Percentiles rank a stretch among this genome's conserved stretches.
Evolutionary conservation across 1,140 invertebrate species (phyloP).

Genomic region (Eurytemora carolleeae): DNA sequence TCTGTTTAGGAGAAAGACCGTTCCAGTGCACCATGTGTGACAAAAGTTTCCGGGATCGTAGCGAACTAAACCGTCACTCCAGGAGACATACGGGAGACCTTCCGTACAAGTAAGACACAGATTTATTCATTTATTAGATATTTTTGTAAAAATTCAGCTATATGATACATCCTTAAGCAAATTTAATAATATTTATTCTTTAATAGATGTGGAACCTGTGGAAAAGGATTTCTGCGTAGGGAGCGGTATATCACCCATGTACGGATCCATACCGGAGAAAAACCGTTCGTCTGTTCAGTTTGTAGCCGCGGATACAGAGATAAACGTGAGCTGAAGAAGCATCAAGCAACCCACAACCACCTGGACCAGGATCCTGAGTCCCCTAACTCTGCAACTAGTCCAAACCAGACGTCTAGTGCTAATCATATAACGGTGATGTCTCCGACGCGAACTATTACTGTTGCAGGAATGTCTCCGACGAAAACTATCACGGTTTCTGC

Average conservation of each 20-base stretch:
- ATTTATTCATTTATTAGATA: no score
- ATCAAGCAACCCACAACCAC: slow-evolving; percentile 10
- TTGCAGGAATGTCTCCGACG: neutral
- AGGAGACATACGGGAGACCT: slow-evolving; percentile 15
- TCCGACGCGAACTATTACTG: neutral
- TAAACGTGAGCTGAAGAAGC: slow-evolving; percentile 11
- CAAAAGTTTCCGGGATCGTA: slow-evolving; percentile 14
- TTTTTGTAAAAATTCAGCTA: no score
- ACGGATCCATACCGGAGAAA: slow-evolving; percentile 15
- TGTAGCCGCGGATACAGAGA: slow-evolving; percentile 11
- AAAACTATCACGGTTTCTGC: neutral
- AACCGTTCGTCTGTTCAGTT: slow-evolving; percentile 12
- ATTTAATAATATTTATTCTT: neutral
- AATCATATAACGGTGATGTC: no score
- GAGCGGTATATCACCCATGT: slow-evolving; percentile 14
- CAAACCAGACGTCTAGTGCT: neutral
- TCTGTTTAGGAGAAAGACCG: slow-evolving; percentile 7
- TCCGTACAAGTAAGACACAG: slow-evolving; percentile 15
- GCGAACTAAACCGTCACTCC: slow-evolving; percentile 12
- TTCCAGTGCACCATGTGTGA: slow-evolving; percentile 14
- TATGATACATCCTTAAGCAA: no score
- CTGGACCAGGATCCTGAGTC: neutral
- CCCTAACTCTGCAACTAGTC: neutral
- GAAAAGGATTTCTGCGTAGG: slow-evolving; percentile 13
- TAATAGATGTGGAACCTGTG: slow-evolving; percentile 13